Conservation (phyloP, 2,113 vertebrate genomes). For the Barnardius zonarius region DNA sequence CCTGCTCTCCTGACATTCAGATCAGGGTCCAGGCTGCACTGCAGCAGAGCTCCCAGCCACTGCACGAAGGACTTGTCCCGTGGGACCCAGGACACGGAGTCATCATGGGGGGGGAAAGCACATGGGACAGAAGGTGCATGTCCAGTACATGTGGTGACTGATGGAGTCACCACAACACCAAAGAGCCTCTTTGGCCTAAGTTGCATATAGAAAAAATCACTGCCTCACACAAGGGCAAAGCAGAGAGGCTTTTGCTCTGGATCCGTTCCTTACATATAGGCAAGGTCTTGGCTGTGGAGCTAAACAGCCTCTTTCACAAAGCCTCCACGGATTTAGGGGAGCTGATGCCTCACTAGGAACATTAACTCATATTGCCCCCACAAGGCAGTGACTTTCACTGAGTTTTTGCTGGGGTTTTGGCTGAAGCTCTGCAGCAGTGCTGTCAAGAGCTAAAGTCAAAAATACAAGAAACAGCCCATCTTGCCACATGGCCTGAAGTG, state of each 20-base stretch:
- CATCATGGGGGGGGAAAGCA: not conserved
- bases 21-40: not conserved
- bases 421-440: not conserved
- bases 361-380: not conserved
- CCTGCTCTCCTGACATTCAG: not conserved
- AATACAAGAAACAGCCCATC: not conserved
- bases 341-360: not conserved
- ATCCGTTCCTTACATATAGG: not conserved
- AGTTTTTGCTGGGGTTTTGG: not conserved
- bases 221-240: not conserved
- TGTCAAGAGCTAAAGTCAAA: not conserved
- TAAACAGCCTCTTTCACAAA: not conserved
- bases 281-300: not conserved
- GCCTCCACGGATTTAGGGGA: not conserved
- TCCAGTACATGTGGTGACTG: not conserved
- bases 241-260: not conserved
- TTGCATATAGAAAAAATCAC: not conserved
- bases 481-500: not conserved
- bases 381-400: not conserved
- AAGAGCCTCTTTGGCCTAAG: not conserved
- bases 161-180: not conserved
- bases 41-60: not conserved
- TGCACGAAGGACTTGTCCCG: not conserved
- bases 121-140: not conserved
- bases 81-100: not conserved